Conservation (phyloP, 2,113 vertebrate species). For the Gavia stellata region DNA sequence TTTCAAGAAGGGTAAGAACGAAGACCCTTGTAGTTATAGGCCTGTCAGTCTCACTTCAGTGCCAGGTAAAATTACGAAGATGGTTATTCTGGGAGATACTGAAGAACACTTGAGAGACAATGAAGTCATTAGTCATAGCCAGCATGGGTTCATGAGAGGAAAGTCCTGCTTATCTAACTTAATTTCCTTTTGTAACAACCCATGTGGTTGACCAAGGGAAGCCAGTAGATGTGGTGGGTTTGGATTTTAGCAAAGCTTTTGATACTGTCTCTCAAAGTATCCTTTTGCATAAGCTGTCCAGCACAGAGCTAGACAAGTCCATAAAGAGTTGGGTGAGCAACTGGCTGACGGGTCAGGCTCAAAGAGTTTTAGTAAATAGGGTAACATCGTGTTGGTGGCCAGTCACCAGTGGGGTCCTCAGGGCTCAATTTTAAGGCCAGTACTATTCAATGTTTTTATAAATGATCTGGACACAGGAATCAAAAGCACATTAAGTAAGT, state of each 20-base stretch:
- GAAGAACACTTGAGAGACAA: neutral
- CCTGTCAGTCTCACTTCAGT: neutral
- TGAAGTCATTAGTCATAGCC: neutral
- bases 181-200: neutral
- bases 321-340: neutral
- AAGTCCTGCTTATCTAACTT: neutral
- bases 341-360: neutral
- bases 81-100: neutral
- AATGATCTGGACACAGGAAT: neutral
- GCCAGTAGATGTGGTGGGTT: neutral
- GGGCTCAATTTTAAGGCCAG: neutral
- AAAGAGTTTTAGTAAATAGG: fast-evolving
- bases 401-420: neutral
- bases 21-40: neutral
- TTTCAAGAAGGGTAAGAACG: neutral
- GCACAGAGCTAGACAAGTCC: neutral
- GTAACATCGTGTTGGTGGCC: neutral
- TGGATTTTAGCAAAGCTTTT: neutral
- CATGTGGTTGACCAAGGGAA: neutral
- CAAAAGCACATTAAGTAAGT: neutral
- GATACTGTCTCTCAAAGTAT: neutral
- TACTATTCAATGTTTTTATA: neutral
- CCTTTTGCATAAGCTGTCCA: neutral
- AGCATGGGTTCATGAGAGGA: neutral
- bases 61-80: neutral